phyloP scores from a whole-genome alignment of 2,888 invertebrate species.

The Rotaria macrura region DNA sequence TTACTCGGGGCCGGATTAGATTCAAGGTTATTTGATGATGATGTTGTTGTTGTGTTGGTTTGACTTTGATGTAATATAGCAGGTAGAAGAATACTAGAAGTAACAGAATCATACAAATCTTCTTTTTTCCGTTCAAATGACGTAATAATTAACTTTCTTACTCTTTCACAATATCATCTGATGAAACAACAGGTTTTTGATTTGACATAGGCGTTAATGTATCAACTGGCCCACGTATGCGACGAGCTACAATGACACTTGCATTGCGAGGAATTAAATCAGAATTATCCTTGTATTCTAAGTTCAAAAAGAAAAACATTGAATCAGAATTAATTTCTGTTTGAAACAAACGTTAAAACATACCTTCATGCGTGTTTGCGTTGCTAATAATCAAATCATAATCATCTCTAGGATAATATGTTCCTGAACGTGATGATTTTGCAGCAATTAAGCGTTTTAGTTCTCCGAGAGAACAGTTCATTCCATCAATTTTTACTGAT shows the following conservation, averaged over 20 bases:
- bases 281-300: conserved; percentile 78
- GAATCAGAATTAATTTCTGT: conserved; percentile 26
- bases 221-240: background rate
- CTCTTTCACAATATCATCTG: background rate
- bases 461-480: conserved; percentile 86
- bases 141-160: background rate
- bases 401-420: background rate
- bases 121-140: background rate
- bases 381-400: conserved; percentile 15
- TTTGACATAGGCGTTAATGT: background rate
- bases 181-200: background rate
- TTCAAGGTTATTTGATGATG: background rate
- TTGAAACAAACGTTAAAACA: conserved; percentile 33
- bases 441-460: conserved; percentile 57
- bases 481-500: conserved; percentile 87
- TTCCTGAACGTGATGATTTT: conserved; percentile 13
- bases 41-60: background rate
- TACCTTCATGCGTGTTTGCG: background rate
- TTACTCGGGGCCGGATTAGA: background rate
- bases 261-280: conserved; percentile 91
- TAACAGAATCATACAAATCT: background rate
- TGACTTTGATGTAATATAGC: background rate
- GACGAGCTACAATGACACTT: conserved; percentile 78
- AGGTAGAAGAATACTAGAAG: background rate
- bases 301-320: too few relatives aligned